These are phyloP conservation scores for Melipona quadrifasciata DNA, from an alignment of 1,140 invertebrate genomes.

Conservation along the genomic window DNA sequence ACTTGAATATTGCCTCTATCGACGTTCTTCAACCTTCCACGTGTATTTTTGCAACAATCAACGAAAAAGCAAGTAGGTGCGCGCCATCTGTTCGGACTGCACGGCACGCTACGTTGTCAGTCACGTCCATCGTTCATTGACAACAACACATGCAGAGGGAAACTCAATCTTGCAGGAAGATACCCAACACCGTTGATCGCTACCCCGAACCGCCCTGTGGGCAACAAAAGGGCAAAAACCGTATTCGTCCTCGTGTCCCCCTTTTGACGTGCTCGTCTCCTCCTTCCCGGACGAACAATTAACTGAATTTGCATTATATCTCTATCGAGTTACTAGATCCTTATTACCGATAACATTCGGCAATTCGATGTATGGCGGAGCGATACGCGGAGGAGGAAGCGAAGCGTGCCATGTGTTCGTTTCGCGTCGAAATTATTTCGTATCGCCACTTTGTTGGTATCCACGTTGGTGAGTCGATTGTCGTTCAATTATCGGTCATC, in stretches of 20 bases:
- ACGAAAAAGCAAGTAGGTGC: slow-evolving; percentile 61
- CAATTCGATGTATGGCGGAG: slow-evolving; percentile 71
- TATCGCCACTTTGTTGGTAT: background rate
- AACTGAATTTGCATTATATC: slow-evolving; percentile 82
- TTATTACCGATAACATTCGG: slow-evolving; percentile 82
- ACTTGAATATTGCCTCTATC: background rate
- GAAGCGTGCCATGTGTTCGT: slow-evolving; percentile 72
- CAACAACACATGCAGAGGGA: slow-evolving; percentile 74
- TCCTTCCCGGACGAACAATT: slow-evolving; percentile 78
- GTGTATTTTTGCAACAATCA: slow-evolving; percentile 13
- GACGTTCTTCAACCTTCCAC: background rate
- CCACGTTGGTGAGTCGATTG: background rate
- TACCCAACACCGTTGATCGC: slow-evolving; percentile 66
- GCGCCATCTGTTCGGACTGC: slow-evolving; percentile 72
- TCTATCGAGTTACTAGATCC: slow-evolving; percentile 82
- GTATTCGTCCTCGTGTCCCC: slow-evolving; percentile 39
- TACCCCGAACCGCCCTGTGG: slow-evolving; percentile 49
- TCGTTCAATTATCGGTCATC: background rate
- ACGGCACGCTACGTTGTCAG: slow-evolving; percentile 56
- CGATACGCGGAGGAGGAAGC: slow-evolving; percentile 61
- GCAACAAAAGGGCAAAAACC: slow-evolving; percentile 68
- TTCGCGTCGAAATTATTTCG: slow-evolving; percentile 68
- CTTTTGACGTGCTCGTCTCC: slow-evolving; percentile 58
- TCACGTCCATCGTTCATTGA: slow-evolving; percentile 63
- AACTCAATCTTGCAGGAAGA: slow-evolving; percentile 77